Evolutionary conservation across 2,797 vertebrate genomes (phyloP), one percentile per base, ranked within the genome.

Genomic region (Anabas testudineus): DNA sequence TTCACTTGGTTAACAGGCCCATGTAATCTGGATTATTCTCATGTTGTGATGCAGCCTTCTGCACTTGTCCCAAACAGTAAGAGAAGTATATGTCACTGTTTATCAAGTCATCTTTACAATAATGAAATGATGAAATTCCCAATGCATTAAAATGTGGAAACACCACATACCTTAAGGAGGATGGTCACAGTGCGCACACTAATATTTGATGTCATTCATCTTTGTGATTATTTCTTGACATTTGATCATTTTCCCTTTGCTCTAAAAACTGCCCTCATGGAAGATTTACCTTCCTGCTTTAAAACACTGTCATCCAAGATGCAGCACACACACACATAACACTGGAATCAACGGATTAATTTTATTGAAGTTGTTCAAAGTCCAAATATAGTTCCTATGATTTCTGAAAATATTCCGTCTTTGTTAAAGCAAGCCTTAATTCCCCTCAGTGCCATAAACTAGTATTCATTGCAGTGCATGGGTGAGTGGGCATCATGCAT

Each of bases 401-500:
- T 34, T 22, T 43, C 6, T 48, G 21, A 10, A 59, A 47, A 34
- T 15, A 39, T 16, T 39, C 19, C 54, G 6, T 18, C 62, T 53
- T 3, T 58, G 13, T 19, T n/a, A 2, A 34, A 47, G 22, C 46
- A 67, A 47, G 37, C 36, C 42, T 42, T 15, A 43, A 15, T 49
- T 74, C 71, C 7, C 36, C 16, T 37, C 19, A 58, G 74, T 60
- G 57, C n/a, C 47, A 72, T 67, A 46, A 78, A 76, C 59, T 59
- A 62, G 54, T 78, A 78, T 87, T 83, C 79, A 85, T 79, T 67
- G 78, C 71, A 68, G 49, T 63, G 80, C 76, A 83, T 80, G 89
- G 88, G 71, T 88, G 88, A 87, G 65, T 79, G 89, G 87, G 88
- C 84, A 89, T 87, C 74, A 80, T 87, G 59, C 77, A 89, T 59